Evolutionary conservation across 2,113 vertebrate genomes (phyloP).

Genomic region (Melospiza melodia): DNA sequence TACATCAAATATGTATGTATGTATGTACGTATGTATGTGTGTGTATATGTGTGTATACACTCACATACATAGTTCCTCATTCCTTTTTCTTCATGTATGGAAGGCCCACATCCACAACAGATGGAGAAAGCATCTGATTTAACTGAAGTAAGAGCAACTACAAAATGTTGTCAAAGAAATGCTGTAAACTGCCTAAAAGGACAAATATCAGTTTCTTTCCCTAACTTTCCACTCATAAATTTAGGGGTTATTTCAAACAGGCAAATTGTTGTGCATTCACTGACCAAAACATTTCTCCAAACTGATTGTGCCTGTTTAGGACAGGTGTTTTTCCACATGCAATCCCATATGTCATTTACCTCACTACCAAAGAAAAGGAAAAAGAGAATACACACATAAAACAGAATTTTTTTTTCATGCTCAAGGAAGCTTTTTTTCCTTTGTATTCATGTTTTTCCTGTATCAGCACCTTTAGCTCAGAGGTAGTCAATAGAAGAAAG

Average conservation of each 20-base stretch:
- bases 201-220: neutral
- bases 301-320: neutral
- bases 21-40: neutral
- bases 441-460: neutral
- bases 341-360: neutral
- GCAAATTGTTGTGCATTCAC: neutral
- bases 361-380: neutral
- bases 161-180: neutral
- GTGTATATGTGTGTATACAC: no score
- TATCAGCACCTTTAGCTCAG: neutral
- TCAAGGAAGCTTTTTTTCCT: neutral
- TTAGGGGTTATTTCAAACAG: neutral
- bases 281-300: neutral
- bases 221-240: neutral
- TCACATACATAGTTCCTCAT: neutral
- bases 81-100: neutral
- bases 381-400: neutral
- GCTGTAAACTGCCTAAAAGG: neutral
- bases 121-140: slow-evolving; percentile 3
- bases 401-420: neutral
- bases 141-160: slow-evolving; percentile 6
- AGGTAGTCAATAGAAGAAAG: neutral
- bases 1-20: neutral
- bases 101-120: neutral
- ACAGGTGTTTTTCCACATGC: neutral